Evolutionary conservation across 2,113 vertebrate species (phyloP).

Genomic region (Actenoides lindsayi): DNA sequence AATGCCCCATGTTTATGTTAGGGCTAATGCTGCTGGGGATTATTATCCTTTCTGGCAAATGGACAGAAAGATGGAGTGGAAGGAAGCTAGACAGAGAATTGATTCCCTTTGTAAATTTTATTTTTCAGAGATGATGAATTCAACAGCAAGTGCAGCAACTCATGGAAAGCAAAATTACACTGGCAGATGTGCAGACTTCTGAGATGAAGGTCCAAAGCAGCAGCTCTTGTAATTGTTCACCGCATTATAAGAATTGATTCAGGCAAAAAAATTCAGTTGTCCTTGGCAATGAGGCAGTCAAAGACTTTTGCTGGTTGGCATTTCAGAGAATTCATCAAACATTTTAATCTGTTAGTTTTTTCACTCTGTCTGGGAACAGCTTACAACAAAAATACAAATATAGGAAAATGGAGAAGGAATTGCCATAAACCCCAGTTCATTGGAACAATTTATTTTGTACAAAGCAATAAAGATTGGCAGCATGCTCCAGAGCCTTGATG

Average conservation of each 20-base stretch:
- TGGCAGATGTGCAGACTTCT: neutral
- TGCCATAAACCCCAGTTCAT: constrained; percentile 5
- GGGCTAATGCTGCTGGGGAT: neutral
- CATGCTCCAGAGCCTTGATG: neutral
- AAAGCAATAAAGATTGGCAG: neutral
- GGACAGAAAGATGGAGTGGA: neutral
- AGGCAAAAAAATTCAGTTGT: constrained; percentile 10
- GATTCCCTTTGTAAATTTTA: neutral
- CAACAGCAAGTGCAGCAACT: neutral
- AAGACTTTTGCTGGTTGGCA: neutral
- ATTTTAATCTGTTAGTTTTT: constrained; percentile 1
- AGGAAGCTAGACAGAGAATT: neutral
- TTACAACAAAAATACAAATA: neutral
- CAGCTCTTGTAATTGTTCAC: neutral
- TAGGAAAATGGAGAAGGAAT: neutral
- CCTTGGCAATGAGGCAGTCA: constrained; percentile 14
- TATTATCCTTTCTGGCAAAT: neutral
- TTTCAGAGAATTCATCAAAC: constrained; percentile 8
- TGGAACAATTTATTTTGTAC: neutral
- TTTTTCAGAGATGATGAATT: neutral
- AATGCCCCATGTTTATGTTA: neutral
- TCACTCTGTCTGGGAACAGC: neutral
- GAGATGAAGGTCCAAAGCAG: neutral
- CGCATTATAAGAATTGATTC: neutral
- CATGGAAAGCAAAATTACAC: neutral